Evolutionary conservation across 2,113 vertebrate species (phyloP), one percentile per base, ranked within the genome.

Genomic region (Pseudorectes ferrugineus): DNA sequence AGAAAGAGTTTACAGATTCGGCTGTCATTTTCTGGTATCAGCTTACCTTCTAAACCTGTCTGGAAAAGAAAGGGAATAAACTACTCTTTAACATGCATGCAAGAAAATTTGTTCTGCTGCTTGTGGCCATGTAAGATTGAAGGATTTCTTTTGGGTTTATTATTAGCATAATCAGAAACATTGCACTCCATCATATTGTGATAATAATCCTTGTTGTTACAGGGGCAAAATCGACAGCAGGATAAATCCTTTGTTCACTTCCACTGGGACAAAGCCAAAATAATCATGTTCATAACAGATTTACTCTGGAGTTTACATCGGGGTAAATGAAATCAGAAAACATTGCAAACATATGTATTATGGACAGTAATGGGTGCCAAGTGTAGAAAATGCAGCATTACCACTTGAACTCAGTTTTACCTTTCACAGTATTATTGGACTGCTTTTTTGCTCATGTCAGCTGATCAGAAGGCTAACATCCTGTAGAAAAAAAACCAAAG

Each of bases 101-200:
- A 90, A 88, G 57, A 45, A 78, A 73, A 93, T 92, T 88, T 77
- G 65, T 74, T 95, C 68, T 83, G 45, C 68, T 93, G 35, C 62
- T 95, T 92, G 84, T 84, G 59, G 81, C 59, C n/a, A 35, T 57
- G 67, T 81, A 85, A 90, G 59, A 92, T 45, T 61, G 89, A 90
- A 93, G 48, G 55, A 95, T 96, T 94, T 94, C 38, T 84, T 92
- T 88, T 36, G 49, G 33, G 48, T 91, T 84, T 82, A 59, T 73
- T 62, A 90, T 93, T 78, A 94, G 65, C 77, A 78, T 88, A 85
- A 96, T 85, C 92, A 93, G 80, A 94, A 96, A 93, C 55, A 89
- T 70, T 59, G 49, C 46, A 78, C n/a, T 91, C 66, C 42, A 67
- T 85, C 73, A 66, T 65, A 61, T 72, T 73, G 25, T 71, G 82